Base-by-base conservation (phyloP, 2,888 invertebrate species). In the Scaptodrosophila latifasciaeformis region DNA sequence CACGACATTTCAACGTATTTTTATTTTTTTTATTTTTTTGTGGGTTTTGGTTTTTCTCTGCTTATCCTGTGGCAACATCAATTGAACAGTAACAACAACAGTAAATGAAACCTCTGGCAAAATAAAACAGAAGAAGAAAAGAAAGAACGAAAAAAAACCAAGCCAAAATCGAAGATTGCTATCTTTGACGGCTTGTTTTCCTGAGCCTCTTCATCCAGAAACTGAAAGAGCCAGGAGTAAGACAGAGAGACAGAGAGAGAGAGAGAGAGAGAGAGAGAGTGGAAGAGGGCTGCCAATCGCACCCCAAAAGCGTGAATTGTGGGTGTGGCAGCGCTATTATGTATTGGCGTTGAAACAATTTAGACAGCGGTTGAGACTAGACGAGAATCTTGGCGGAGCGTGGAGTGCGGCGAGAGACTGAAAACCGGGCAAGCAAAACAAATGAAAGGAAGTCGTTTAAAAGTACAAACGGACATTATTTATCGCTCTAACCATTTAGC, bases 381-480 rank as follows among this genome's bases (percentile, higher is more conserved):
- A n/a, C n/a, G n/a, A n/a, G n/a, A n/a, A n/a, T n/a, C n/a, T n/a
- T n/a, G n/a, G 31, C 10, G 29, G 19, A 46, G n/a, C 18, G 31
- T 31, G 12, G 10, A 3, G 15, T 10, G 30, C 17, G 13, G 44
- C 44, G 24, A 21, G 43, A 45, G 30, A 9, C 18, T 18, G 2
- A n/a, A 59, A 52, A 62, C 56, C 40, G 46, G 42, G 53, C 31
- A 27, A 37, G 46, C 54, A 81, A 72, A 79, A 76, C 70, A 83
- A 83, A 82, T 83, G 80, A 82, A 81, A 84, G 83, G 84, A 83
- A 83, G 83, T 83, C 83, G 82, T 83, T 83, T 83, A 83, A 83
- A 83, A 83, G 83, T 82, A 83, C 83, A 83, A 83, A 83, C 84
- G 83, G 84, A 83, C 83, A 83, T 83, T 83, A 83, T 83, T 83